Evolutionary conservation across 2,113 vertebrate species (phyloP).

Genomic region (Hiodon tergisus): DNA sequence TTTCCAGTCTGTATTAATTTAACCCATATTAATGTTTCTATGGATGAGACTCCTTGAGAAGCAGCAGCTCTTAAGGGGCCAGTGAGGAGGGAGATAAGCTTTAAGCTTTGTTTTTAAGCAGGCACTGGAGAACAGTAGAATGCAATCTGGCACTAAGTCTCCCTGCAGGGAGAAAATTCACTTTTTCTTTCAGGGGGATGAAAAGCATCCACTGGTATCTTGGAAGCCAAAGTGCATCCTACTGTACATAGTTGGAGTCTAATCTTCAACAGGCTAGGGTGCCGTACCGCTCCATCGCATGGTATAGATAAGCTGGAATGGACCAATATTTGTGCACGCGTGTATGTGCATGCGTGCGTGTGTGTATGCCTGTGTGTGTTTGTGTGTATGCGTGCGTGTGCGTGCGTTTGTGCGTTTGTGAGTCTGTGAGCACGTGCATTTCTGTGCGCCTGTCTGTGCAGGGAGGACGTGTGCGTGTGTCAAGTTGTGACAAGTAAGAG

Average conservation of each 20-base stretch:
- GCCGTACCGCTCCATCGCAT: background rate
- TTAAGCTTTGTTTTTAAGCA: constrained; percentile 10
- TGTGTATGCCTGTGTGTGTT: background rate
- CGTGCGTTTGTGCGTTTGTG: background rate
- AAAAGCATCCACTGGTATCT: background rate
- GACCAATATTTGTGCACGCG: no score
- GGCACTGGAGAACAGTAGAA: constrained; percentile 16
- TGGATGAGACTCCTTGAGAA: background rate
- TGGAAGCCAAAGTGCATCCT: background rate
- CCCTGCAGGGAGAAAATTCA: constrained; percentile 21
- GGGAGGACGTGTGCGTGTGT: background rate
- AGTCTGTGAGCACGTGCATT: background rate
- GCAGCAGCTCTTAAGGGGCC: background rate
- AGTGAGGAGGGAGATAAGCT: constrained; percentile 12
- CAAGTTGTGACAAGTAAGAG: background rate
- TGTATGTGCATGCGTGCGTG: background rate
- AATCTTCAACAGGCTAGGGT: constrained; percentile 6
- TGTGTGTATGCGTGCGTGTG: background rate
- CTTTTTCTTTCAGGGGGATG: background rate
- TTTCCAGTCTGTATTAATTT: background rate
- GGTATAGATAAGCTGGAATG: background rate
- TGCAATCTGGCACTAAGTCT: constrained; percentile 20
- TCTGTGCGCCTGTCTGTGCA: background rate
- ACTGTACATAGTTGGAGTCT: constrained; percentile 14
- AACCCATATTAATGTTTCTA: constrained; percentile 1